Evolutionary conservation across 30 jellyfish, hydroid and myxozoan genomes (phyloP), one percentile per base, ranked within the genome.

Genomic region (Aurelia aurita): DNA sequence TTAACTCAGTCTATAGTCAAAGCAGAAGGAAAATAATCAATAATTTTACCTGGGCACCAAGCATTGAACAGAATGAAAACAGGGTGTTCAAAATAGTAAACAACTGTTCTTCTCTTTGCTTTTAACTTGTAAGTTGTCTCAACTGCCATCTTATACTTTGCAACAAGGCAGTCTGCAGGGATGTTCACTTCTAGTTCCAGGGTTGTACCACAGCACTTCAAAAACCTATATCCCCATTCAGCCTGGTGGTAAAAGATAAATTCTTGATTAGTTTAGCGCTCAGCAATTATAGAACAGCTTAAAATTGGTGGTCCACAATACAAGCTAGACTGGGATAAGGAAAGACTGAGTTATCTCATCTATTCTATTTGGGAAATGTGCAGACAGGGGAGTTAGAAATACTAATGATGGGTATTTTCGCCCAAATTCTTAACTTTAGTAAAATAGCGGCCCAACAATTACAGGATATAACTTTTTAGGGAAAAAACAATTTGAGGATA

Each of bases 61-160:
- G 96, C 88, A 68, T 86, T 86, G 86, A 32, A 86, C 59, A 86
- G 65, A 65, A 86, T 74, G 53, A 74, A 86, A 14, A 86, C 90
- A 22, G 85, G 88, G 28, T 66, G 28, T 1, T 44, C 67, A 32
- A 60, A 51, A 20, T 45, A 32, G 62, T 74, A 86, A 20, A 58
- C 45, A 5, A 67, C 82, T 14, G 80, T 58, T 54, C 79, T 49
- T 44, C 70, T 60, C 70, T 86, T 86, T 49, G 78, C 51, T 43
- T 70, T 70, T 32, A 47, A 85, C 79, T 53, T 63, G 75, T 80
- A 64, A 26, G 47, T 26, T 8, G 87, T 66, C 25, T 54, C 96
- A 12, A 86, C 82, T 18, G 90, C 62, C 80, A 86, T 46, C 10
- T 58, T 32, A 64, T 74, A 86, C 27, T 66, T 47, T 26, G 96